phyloP scores from a whole-genome alignment of 2,888 invertebrate genomes.

The Parelbella ahira region DNA sequence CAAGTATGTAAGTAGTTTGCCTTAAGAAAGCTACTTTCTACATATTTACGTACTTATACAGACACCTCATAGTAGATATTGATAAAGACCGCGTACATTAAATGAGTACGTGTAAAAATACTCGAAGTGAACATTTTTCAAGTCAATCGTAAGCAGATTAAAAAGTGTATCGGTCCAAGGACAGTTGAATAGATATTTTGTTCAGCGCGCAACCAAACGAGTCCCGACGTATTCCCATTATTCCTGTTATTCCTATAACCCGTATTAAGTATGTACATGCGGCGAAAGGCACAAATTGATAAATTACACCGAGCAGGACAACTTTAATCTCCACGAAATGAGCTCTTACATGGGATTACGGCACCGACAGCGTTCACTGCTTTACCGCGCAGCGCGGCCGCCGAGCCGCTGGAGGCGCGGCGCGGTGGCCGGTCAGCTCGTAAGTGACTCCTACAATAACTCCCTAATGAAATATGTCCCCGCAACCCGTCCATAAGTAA shows the following conservation, averaged over 20 bases:
- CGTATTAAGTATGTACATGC: conserved; percentile 31
- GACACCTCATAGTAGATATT: too few species aligned
- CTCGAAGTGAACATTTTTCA: conserved; percentile 1
- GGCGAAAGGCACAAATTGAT: conserved; percentile 53
- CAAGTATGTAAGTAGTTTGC: too few species aligned
- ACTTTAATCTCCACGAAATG: conserved; percentile 62
- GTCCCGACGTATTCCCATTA: conserved; percentile 6
- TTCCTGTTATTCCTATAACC: conserved; percentile 31
- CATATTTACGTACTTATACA: too few species aligned
- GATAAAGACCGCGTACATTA: too few species aligned
- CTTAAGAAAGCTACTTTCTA: too few species aligned
- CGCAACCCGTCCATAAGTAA: conserved; percentile 42
- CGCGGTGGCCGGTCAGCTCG: conserved; percentile 42
- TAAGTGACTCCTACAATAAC: conserved; percentile 45
- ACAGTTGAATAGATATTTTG: conserved; percentile 1
- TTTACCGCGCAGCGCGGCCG: conserved; percentile 29
- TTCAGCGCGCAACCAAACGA: background rate
- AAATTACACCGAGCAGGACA: conserved; percentile 58
- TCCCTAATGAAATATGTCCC: conserved; percentile 60
- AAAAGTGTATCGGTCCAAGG: conserved; percentile 9
- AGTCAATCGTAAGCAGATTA: conserved; percentile 14
- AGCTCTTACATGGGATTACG: conserved; percentile 61
- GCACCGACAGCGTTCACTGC: conserved; percentile 28
- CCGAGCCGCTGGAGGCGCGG: conserved; percentile 45
- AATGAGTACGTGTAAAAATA: too few species aligned